phyloP scores from a whole-genome alignment of 1,140 invertebrate genomes.

The Plodia interpunctella region DNA sequence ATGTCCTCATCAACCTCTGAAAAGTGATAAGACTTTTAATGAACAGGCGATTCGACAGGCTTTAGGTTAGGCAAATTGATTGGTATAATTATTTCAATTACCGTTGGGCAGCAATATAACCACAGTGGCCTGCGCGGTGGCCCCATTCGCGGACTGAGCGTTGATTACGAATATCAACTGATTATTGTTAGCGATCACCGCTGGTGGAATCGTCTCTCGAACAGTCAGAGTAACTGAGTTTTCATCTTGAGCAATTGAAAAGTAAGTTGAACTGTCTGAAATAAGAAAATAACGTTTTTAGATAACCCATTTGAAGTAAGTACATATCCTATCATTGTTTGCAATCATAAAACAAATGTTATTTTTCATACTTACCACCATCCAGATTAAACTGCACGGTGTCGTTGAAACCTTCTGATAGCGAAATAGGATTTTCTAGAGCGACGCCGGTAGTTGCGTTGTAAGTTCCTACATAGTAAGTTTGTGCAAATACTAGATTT shows the following conservation, averaged over 20 bases:
- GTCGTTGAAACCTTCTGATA: slow-evolving; percentile 22
- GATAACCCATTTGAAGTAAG: too few species aligned
- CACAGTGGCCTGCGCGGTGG: neutral
- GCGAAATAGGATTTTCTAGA: slow-evolving; percentile 19
- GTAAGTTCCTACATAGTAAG: slow-evolving; percentile 26
- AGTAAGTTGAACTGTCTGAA: neutral
- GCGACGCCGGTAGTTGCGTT: slow-evolving; percentile 16
- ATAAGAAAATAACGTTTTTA: slow-evolving; percentile 2
- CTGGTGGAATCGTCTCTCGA: neutral
- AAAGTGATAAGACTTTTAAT: neutral
- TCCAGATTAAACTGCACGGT: slow-evolving; percentile 22
- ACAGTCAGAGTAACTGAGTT: neutral
- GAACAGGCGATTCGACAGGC: neutral
- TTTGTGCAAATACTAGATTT: slow-evolving; percentile 15
- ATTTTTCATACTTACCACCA: slow-evolving; percentile 22
- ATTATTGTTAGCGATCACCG: neutral
- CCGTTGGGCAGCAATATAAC: neutral
- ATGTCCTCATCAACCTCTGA: slow-evolving; percentile 8
- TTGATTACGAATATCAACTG: neutral
- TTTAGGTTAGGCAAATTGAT: neutral
- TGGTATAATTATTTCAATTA: neutral
- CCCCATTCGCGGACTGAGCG: neutral
- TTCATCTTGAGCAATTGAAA: neutral
- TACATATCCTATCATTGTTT: too few species aligned
- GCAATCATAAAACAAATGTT: too few species aligned